Conservation (phyloP, 2,797 vertebrate species). For the Gallinago solitaria region DNA sequence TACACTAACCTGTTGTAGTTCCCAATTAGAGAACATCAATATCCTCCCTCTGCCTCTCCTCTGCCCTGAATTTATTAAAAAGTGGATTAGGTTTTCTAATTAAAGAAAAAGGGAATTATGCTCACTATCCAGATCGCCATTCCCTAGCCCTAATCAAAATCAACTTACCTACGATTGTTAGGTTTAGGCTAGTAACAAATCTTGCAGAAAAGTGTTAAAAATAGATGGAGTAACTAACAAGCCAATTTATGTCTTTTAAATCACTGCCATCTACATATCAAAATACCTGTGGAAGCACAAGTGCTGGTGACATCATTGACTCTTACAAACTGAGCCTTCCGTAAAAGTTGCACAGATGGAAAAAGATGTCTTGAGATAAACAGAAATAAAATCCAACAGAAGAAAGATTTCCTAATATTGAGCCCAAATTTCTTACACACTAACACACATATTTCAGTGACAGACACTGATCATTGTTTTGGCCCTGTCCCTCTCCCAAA, state of each 20-base stretch:
- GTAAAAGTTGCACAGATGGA: background rate
- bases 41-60: background rate
- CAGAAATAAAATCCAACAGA: background rate
- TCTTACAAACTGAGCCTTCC: background rate
- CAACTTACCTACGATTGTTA: background rate
- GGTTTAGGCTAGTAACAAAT: background rate
- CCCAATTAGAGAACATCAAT: background rate
- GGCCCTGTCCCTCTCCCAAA: background rate
- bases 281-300: background rate
- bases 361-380: constrained; percentile 2
- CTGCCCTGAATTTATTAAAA: background rate
- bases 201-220: constrained; percentile 12
- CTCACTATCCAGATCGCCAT: background rate
- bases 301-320: background rate
- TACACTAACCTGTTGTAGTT: background rate
- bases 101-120: background rate
- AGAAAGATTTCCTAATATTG: background rate
- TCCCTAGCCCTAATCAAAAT: background rate
- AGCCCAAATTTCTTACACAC: background rate
- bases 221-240: background rate
- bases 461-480: background rate
- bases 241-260: background rate
- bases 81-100: background rate
- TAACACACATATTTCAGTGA: background rate
- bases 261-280: background rate